phyloP scores from a whole-genome alignment of 1,140 invertebrate species.

The Penaeus indicus region DNA sequence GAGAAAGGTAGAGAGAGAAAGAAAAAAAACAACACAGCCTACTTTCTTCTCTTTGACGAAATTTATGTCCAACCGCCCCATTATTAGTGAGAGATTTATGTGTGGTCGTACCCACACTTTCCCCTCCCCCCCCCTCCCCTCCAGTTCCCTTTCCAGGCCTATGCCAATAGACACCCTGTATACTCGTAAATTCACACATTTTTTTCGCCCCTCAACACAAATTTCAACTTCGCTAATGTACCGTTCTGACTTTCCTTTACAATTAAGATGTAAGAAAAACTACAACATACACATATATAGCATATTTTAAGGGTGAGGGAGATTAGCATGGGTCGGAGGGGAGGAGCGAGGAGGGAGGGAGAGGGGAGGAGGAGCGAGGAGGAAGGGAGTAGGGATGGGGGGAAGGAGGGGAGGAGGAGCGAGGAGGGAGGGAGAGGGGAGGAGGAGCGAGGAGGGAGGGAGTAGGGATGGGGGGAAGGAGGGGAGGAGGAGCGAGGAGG shows the following conservation, averaged over 20 bases:
- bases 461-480: no score
- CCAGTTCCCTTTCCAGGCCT: neutral
- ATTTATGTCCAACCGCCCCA: conserved; percentile 63
- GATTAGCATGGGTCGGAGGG: neutral
- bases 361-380: neutral
- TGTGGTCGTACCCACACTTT: conserved; percentile 21
- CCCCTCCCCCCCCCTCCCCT: neutral
- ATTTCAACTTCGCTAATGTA: neutral
- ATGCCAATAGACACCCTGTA: neutral
- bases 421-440: no score
- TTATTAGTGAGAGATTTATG: conserved; percentile 61
- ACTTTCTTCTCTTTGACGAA: conserved; percentile 61
- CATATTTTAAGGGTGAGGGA: neutral
- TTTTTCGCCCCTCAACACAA: conserved; percentile 4
- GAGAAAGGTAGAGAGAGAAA: conserved; percentile 40
- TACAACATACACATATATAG: neutral
- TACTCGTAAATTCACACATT: no score
- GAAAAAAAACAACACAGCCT: conserved; percentile 15
- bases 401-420: no score
- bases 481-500: no score
- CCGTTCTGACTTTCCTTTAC: neutral
- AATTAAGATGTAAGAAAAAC: neutral
- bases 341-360: no score
- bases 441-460: no score
- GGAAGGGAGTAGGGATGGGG: no score